Evolutionary conservation across 2,797 vertebrate species (phyloP).

Genomic region (Bradypodion pumilum): DNA sequence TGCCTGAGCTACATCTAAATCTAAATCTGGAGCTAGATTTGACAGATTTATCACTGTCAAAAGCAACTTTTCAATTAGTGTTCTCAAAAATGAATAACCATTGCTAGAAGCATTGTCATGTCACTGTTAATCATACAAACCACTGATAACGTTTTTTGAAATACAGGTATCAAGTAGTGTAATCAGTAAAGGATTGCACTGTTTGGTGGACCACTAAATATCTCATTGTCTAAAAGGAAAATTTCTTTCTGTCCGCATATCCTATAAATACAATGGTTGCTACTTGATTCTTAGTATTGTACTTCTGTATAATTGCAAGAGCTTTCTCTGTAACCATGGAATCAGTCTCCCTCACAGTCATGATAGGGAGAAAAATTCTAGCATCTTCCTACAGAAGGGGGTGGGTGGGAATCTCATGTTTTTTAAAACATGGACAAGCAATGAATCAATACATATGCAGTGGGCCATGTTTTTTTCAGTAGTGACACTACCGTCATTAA

Average conservation of each 20-base stretch:
- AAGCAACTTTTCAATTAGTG: constrained; percentile 52
- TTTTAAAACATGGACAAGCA: not conserved
- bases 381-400: constrained; percentile 35
- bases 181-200: constrained; percentile 15
- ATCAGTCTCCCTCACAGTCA: constrained; percentile 63
- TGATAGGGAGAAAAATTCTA: constrained; percentile 55
- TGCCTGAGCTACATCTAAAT: not conserved
- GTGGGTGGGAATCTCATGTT: not conserved
- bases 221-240: constrained; percentile 27
- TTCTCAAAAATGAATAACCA: constrained; percentile 28
- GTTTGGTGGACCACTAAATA: constrained; percentile 22
- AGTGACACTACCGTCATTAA: not conserved
- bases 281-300: constrained; percentile 58
- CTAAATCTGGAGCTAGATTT: constrained; percentile 36
- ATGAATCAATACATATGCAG: not conserved
- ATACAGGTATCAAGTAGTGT: not conserved
- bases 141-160: not conserved
- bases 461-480: not conserved
- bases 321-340: constrained; percentile 77
- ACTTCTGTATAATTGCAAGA: constrained; percentile 59
- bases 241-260: constrained; percentile 38
- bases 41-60: constrained; percentile 40
- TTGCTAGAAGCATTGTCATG: not conserved
- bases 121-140: too few species aligned
- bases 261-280: constrained; percentile 38